Conservation (phyloP, 2,888 invertebrate species). For the Bedellia somnulentella region DNA sequence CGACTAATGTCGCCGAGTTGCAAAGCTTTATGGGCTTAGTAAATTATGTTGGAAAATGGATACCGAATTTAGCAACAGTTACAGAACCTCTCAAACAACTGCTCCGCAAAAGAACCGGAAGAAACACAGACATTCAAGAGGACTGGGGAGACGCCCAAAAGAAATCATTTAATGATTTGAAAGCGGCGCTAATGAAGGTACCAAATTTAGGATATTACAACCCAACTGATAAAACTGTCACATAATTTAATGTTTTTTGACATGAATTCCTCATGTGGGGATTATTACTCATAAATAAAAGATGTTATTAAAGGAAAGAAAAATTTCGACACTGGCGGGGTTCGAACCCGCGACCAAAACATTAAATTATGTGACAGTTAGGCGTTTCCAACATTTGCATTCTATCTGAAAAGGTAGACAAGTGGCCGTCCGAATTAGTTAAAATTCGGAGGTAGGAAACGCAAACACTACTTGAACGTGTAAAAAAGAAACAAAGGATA, state of each 20-base stretch:
- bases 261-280: too few species aligned
- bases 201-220: conserved; percentile 14
- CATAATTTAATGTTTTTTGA: too few species aligned
- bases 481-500: too few species aligned
- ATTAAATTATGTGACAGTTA: conserved; percentile 14
- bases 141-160: conserved; percentile 7
- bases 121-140: conserved; percentile 9
- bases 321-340: conserved; percentile 13
- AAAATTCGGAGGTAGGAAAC: too few species aligned
- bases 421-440: too few species aligned
- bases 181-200: conserved; percentile 8
- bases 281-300: too few species aligned
- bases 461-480: too few species aligned
- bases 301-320: too few species aligned
- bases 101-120: conserved; percentile 2
- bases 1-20: conserved; percentile 12
- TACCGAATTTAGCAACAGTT: conserved; percentile 12
- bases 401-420: too few species aligned
- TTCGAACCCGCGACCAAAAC: conserved; percentile 15
- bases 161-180: conserved; percentile 7
- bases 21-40: conserved; percentile 17
- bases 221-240: conserved; percentile 10
- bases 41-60: conserved; percentile 14
- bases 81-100: conserved; percentile 12
- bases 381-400: conserved; percentile 16